Conservation (phyloP, 2,888 invertebrate species). For the Rhagonycha fulva region DNA sequence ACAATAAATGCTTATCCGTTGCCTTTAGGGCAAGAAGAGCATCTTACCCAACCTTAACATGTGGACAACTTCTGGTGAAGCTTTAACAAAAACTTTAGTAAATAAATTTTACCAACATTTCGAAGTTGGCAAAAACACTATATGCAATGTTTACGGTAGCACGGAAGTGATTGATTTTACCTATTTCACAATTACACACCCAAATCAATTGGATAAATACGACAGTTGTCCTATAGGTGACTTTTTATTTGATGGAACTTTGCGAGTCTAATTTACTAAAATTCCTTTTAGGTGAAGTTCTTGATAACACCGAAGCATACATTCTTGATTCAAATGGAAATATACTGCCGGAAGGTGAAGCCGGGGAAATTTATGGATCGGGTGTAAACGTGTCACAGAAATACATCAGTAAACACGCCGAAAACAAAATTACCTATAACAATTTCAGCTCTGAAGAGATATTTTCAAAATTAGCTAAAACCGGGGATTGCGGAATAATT, state of each 20-base stretch:
- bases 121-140: slow-evolving; percentile 62
- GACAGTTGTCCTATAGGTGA: slow-evolving; percentile 83
- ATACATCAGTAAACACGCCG: slow-evolving; percentile 75
- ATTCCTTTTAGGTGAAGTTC: slow-evolving; percentile 65
- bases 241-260: neutral
- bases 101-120: slow-evolving; percentile 78
- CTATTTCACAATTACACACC: slow-evolving; percentile 68
- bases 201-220: slow-evolving; percentile 63
- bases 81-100: slow-evolving; percentile 71
- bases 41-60: slow-evolving; percentile 66
- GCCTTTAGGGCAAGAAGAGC: slow-evolving; percentile 49
- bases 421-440: slow-evolving; percentile 75
- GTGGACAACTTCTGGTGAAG: slow-evolving; percentile 91
- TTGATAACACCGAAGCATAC: slow-evolving; percentile 81
- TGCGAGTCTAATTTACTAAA: neutral
- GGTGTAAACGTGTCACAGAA: slow-evolving; percentile 80
- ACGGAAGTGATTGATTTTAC: slow-evolving; percentile 93
- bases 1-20: neutral
- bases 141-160: slow-evolving; percentile 90
- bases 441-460: slow-evolving; percentile 66
- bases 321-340: slow-evolving; percentile 75
- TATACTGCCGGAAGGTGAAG: slow-evolving; percentile 71
- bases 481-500: slow-evolving; percentile 83
- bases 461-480: slow-evolving; percentile 75
- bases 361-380: slow-evolving; percentile 82